Base-by-base conservation (phyloP, 2,888 invertebrate species). In the Saturnia japonica region DNA sequence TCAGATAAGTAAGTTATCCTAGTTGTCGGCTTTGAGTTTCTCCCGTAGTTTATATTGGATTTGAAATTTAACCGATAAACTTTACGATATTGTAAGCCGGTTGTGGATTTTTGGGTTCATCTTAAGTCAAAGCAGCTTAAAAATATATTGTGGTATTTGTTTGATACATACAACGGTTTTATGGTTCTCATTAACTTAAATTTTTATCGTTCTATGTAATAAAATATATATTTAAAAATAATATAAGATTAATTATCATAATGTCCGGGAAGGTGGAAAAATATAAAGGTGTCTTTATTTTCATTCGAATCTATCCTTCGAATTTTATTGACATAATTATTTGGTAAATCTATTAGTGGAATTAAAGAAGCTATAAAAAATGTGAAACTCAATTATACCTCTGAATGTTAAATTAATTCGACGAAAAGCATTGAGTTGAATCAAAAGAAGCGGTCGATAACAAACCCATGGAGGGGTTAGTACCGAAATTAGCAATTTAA, bases 401-500 rank as follows among this genome's bases (percentile, higher is more conserved):
- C 40, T 9, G n/a, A 40, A 64, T 34, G 64, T 83, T 80, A 82
- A 85, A 86, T 85, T 83, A 85, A 85, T 84, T 84, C 83, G 74
- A 76, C 70, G 69, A 71, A 71, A 67, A 70, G 68, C 68, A 73
- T 70, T 68, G 71, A 68, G 62, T 57, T 34, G 57, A 42, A 73
- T 62, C 75, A 73, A 83, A 83, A 82, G 83, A 80, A 82, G 77
- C 79, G 81, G 83, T 86, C 87, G 83, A 87, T 87, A 87, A 80
- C 85, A 84, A 82, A 83, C 86, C 84, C 82, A 82, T 82, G 83
- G 83, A 82, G 82, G 83, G 83, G 83, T 85, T 85, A 88, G 86
- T 83, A 85, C 83, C 84, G 76, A 88, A 88, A 89, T 89, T 89
- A 88, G 89, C 88, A 88, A 89, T 88, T 88, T 87, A 89, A 88